Conservation (phyloP, 2,888 invertebrate species). For the Standfussiana lucernea region DNA sequence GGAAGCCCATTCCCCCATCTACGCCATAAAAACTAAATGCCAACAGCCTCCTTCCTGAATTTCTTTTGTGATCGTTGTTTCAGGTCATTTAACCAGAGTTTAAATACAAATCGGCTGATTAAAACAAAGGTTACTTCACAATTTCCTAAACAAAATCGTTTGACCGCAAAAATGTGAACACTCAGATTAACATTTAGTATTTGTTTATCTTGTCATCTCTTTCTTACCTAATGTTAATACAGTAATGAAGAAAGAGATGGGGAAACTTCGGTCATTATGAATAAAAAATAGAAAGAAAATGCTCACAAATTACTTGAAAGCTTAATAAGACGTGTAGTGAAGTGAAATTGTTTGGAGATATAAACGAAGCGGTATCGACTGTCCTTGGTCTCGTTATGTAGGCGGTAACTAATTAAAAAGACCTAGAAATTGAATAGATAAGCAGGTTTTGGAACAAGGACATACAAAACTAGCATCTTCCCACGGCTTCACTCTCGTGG, state of each 20-base stretch:
- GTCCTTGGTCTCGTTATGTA: slow-evolving; percentile 34
- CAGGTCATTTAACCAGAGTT: slow-evolving; percentile 46
- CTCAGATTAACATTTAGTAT: slow-evolving; percentile 42
- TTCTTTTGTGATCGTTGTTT: slow-evolving; percentile 44
- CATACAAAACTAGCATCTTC: background rate
- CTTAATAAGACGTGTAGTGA: slow-evolving; percentile 59
- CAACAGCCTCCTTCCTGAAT: slow-evolving; percentile 39
- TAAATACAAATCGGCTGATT: slow-evolving; percentile 59
- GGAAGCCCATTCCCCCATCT: slow-evolving; percentile 11
- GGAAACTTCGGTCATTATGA: background rate
- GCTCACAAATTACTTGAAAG: slow-evolving; percentile 54
- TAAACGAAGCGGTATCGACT: slow-evolving; percentile 46
- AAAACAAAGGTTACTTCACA: slow-evolving; percentile 45
- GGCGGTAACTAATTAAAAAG: slow-evolving; percentile 58
- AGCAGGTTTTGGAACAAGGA: slow-evolving; percentile 19
- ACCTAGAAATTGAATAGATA: slow-evolving; percentile 12
- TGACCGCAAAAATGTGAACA: slow-evolving; percentile 38
- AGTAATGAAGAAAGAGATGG: slow-evolving; percentile 6
- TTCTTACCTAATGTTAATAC: background rate
- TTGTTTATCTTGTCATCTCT: background rate
- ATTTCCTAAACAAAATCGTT: slow-evolving; percentile 46
- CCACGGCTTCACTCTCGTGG: background rate
- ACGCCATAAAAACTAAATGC: slow-evolving; percentile 49
- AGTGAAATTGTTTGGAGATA: slow-evolving; percentile 46
- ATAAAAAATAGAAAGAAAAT: background rate